Base-by-base conservation (phyloP, 2,797 vertebrate genomes). In the Labeo calbasu region DNA sequence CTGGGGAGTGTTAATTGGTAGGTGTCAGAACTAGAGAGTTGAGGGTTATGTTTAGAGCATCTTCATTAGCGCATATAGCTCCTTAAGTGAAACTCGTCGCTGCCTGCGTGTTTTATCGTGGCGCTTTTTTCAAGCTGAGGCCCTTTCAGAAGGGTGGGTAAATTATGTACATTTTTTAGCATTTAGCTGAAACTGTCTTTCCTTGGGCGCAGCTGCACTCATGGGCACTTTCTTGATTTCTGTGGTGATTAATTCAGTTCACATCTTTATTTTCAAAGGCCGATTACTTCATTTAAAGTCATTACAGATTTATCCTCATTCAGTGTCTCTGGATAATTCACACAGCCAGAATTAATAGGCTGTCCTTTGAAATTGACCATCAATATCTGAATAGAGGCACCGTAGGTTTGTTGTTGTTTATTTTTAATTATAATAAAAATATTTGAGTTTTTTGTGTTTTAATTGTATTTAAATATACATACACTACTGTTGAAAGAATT, bases 1-100 rank as follows among this genome's bases (percentile, higher is more conserved):
- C 92, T 93, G 91, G 77, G 89, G 91, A 93, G 93, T 93, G 94
- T 92, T 96, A 96, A 96, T 96, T 96, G 94, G 93, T 94, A 95
- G 95, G 95, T 95, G 94, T 90, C 92, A 93, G 91, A 91, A 93
- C 94, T 93, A 85, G 81, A 89, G 90, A 91, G 92, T 90, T 93
- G 87, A 50, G 51, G 87, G 89, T 95, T 94, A 94, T 95, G 93
- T 94, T 94, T 94, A 93, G 91, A 94, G 85, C 89, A 89, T 94
- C 91, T 93, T 95, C 92, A 96, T 96, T 96, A 95, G 90, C 92
- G 91, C 92, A 83, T 88, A 90, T 88, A 90, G 92, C 92, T 92
- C 90, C 90, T 80, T 89, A 84, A 89, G 86, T 61, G 77, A 86
- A 87, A 87, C 80, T 63, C 36, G 63, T 91, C 87, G 89, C 93